phyloP scores from a whole-genome alignment of 2,888 invertebrate species.

The Entomobrya proxima region DNA sequence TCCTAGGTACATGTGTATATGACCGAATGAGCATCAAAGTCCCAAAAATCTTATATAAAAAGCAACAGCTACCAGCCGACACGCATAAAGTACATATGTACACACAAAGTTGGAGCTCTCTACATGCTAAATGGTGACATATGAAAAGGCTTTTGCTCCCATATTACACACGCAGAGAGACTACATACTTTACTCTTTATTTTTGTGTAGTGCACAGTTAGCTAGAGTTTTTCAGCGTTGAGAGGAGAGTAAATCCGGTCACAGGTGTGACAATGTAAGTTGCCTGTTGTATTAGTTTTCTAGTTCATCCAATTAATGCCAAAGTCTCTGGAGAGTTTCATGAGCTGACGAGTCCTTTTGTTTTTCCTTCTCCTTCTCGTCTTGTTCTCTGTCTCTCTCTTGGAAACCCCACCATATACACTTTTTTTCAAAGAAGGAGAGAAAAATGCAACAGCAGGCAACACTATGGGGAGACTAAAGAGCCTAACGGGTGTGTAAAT shows the following conservation, averaged over 20 bases:
- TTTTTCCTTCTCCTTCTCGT: constrained; percentile 55
- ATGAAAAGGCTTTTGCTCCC: not conserved
- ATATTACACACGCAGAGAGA: not conserved
- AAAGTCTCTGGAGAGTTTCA: constrained; percentile 74
- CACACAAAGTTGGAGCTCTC: not conserved
- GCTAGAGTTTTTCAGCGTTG: constrained; percentile 39
- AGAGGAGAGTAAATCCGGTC: constrained; percentile 73
- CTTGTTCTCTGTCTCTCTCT: constrained; percentile 43
- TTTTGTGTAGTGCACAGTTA: not conserved
- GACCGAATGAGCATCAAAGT: not conserved
- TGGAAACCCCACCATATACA: constrained; percentile 16
- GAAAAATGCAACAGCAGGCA: constrained; percentile 59
- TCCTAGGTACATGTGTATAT: not conserved
- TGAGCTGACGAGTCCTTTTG: constrained; percentile 73
- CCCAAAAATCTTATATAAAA: constrained; percentile 25
- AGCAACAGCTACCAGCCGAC: constrained; percentile 57
- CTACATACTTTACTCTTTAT: not conserved
- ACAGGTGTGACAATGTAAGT: constrained; percentile 75
- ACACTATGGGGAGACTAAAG: constrained; percentile 47
- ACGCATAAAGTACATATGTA: constrained; percentile 37
- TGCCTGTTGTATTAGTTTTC: constrained; percentile 74
- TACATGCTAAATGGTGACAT: not conserved
- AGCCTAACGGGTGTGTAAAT: constrained; percentile 38
- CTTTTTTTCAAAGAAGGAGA: not conserved
- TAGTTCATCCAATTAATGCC: constrained; percentile 76